Evolutionary conservation across 2,888 invertebrate genomes (phyloP), one percentile per base, ranked within the genome.

Genomic region (Standfussiana lucernea): DNA sequence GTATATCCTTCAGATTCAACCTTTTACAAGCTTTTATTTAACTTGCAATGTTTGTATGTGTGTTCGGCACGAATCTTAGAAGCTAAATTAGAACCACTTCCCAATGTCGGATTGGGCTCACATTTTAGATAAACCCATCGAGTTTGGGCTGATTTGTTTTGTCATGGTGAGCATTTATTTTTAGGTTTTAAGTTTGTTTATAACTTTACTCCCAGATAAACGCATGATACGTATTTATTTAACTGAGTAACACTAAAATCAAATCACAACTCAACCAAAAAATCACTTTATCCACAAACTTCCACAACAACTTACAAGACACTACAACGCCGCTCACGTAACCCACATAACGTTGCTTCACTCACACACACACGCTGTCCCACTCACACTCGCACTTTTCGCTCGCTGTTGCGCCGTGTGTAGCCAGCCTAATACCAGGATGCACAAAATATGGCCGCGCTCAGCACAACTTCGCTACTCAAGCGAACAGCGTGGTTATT

Each of bases 381-480:
- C 28, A 42, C 69, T 11, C 32, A 53, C 18, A 18, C 21, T 2
- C n/a, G 13, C 47, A 32, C 4, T 10, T 10, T n/a, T 18, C 8
- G 40, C 45, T 8, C 32, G 10, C 35, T 59, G 72, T 77, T 69
- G 80, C 77, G 18, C 71, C 64, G 84, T 86, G 86, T 79, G 87
- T 47, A 77, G 45, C 70, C 62, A 59, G 72, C 86, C 76, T 90
- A 89, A 89, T 84, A 84, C 82, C 79, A 75, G 83, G 90, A 88
- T 90, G 90, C 79, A 86, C 85, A 85, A 93, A 90, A 92, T 92
- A 93, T 92, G 89, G 89, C 84, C 84, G 80, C 88, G 0, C 59
- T 40, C 68, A 50, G 80, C 18, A 50, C 59, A 80, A 84, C 21
- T 82, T 80, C 18, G 61, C 59, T 80, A 75, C 75, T 80, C 80